Conservation (phyloP, 2,113 vertebrate species). For the Ardeotis arabs region DNA sequence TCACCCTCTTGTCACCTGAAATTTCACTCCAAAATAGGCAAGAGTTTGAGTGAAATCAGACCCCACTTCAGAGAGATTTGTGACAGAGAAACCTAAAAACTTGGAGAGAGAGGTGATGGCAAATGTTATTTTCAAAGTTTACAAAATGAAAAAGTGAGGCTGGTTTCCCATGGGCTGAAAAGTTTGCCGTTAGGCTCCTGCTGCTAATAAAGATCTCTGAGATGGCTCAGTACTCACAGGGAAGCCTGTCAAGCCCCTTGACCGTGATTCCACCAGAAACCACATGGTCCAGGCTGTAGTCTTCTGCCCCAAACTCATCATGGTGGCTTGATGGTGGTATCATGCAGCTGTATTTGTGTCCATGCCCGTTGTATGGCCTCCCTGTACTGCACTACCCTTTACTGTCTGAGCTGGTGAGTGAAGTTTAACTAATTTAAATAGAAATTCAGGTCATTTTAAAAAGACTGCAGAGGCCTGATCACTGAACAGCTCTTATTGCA, state of each 20-base stretch:
- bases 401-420: background rate
- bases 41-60: background rate
- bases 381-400: background rate
- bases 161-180: background rate
- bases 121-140: background rate
- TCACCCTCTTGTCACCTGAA: background rate
- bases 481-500: slow-evolving; percentile 8
- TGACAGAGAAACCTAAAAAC: background rate
- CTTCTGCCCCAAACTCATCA: background rate
- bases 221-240: background rate
- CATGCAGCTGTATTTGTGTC: background rate
- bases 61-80: background rate
- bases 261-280: background rate
- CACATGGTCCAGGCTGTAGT: background rate
- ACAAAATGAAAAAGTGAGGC: background rate
- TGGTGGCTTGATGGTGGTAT: background rate
- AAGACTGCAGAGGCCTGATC: background rate
- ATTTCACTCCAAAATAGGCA: background rate
- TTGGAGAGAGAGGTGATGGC: background rate
- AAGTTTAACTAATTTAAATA: background rate
- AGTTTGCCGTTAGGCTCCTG: background rate
- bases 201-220: background rate
- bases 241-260: background rate
- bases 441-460: background rate
- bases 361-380: rapidly evolving